phyloP scores from a whole-genome alignment of 2,888 invertebrate genomes.

The Heliconius ismenius region DNA sequence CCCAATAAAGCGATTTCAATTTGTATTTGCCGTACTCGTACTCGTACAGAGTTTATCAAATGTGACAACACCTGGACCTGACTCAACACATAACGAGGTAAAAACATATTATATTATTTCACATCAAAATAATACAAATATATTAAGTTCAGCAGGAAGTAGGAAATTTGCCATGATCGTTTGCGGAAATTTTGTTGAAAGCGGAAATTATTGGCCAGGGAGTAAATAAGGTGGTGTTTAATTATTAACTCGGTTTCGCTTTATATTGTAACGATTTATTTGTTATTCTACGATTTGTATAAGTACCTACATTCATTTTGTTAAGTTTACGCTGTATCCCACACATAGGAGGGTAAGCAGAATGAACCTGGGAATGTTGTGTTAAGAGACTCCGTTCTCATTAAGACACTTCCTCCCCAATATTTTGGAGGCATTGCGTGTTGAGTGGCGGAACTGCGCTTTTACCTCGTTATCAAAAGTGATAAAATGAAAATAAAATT shows the following conservation, averaged over 20 bases:
- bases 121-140: neutral
- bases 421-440: too few relatives aligned
- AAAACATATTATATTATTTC: neutral
- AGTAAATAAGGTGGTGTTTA: conserved; percentile 14
- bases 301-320: neutral
- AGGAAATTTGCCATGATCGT: conserved; percentile 13
- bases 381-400: too few relatives aligned
- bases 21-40: neutral
- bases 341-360: too few relatives aligned
- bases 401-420: too few relatives aligned
- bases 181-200: conserved; percentile 27
- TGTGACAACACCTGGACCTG: neutral
- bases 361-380: too few relatives aligned
- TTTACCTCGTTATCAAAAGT: too few relatives aligned
- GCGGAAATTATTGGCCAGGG: conserved; percentile 16
- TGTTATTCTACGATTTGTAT: neutral
- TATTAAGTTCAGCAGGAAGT: conserved; percentile 14
- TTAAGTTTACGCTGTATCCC: too few relatives aligned
- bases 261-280: neutral
- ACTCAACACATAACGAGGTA: neutral
- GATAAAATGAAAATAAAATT: too few relatives aligned
- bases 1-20: neutral
- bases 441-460: too few relatives aligned
- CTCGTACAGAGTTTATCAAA: neutral
- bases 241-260: neutral